Base-by-base conservation (phyloP, 1,140 invertebrate genomes). In the Drosophila santomea region DNA sequence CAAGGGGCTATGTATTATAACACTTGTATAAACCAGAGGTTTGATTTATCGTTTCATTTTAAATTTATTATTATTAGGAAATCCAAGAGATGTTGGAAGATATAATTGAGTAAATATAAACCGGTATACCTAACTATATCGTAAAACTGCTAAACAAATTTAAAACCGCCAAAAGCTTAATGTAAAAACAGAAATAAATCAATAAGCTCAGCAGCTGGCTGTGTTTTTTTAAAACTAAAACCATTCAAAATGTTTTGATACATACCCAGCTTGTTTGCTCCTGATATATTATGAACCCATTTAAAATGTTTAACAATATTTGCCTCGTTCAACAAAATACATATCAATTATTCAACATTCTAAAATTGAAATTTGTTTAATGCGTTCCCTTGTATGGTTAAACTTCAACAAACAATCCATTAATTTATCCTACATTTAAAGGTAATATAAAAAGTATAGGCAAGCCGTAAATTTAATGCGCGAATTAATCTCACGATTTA, bases 261-360 rank as follows among this genome's bases (percentile, higher is more conserved):
- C 45, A 52, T 36, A 23, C 43, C 36, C 54, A 17, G 48, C 60
- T 58, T 41, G 15, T 45, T 35, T 23, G 62, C 62, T 48, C 32
- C 41, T 12, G 20, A 62, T 51, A 58, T 23, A 17, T 62, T 15
- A 15, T 54, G 23, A 48, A 54, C 23, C 61, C 38, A 28, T 23
- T 38, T 28, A 25, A 20, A 39, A 36, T 20, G 23, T 51, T 63
- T 8, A 55, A 39, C 17, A 14, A 50, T 44, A 58, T 44, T 62
- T 35, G 50, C 25, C 41, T 44, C 47, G 23, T 20, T 59, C 51
- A 50, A 14, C 20, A 43, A 82, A 83, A 79, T 71, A 77, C 81
- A 85, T 85, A 85, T 85, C 81, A 85, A 80, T 85, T 85, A 80
- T 52, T 68, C 36, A 60, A 56, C 48, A 28, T 64, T 60, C 44